A percentile compares a stretch with the other conserved stretches of the same genome.
Conservation (phyloP, 2,888 invertebrate species). For the Lepidocyrtoides sp. region DNA sequence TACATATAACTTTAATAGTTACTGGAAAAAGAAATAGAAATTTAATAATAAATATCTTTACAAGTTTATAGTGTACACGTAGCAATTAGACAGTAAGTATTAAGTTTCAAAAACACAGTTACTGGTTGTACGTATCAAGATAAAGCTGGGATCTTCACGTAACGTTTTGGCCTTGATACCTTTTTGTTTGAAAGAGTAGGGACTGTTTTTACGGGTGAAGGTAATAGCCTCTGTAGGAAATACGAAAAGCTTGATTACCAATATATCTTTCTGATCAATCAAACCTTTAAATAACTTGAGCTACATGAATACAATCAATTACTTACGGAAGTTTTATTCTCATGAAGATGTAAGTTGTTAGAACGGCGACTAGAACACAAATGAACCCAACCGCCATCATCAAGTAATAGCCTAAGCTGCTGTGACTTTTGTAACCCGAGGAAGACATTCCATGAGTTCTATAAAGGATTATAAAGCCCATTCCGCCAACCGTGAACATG, state of each 20-base stretch:
- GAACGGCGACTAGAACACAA: constrained; percentile 97
- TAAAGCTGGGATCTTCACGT: neutral
- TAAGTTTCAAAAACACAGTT: too few relatives aligned
- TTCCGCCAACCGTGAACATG: constrained; percentile 97
- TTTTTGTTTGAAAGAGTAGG: neutral
- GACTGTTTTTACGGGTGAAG: constrained; percentile 79
- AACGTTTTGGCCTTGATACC: neutral
- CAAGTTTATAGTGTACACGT: too few relatives aligned
- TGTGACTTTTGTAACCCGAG: constrained; percentile 90
- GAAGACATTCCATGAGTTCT: constrained; percentile 92
- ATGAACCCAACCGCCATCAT: constrained; percentile 96
- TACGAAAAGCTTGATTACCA: constrained; percentile 38
- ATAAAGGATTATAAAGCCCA: constrained; percentile 98
- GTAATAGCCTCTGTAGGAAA: constrained; percentile 84
- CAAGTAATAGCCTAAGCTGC: constrained; percentile 96
- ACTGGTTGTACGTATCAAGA: neutral
- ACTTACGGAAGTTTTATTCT: constrained; percentile 97
- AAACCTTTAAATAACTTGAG: neutral
- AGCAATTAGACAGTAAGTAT: too few relatives aligned
- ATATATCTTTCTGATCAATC: neutral
- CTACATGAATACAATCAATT: neutral
- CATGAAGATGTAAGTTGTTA: constrained; percentile 99
- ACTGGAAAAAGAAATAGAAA: too few relatives aligned
- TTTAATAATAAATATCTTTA: too few relatives aligned
- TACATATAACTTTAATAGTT: too few relatives aligned